These are phyloP conservation scores for Pogoniulus pusillus DNA, from an alignment of 2,797 vertebrate genomes.

Conservation along the genomic window DNA sequence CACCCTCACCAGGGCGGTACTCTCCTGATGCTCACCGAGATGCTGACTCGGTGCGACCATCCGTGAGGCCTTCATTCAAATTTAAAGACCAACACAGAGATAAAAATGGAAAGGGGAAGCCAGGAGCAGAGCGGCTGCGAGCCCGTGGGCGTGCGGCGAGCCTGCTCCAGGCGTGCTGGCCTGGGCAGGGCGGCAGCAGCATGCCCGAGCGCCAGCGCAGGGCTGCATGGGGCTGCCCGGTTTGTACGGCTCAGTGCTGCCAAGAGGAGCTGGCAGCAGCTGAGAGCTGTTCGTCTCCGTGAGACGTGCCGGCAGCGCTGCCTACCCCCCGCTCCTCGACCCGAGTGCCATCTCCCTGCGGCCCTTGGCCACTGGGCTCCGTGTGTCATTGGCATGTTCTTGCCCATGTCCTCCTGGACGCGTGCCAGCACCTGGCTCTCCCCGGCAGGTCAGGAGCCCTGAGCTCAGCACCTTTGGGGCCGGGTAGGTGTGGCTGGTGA, in stretches of 20 bases:
- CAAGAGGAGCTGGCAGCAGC: background rate
- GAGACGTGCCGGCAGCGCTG: accelerated
- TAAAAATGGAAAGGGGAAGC: background rate
- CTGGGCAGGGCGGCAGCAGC: accelerated
- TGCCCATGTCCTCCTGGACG: background rate
- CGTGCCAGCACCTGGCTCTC: background rate
- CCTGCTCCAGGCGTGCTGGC: background rate
- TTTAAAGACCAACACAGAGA: background rate
- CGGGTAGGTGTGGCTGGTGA: slow-evolving; percentile 50
- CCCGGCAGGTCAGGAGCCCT: background rate
- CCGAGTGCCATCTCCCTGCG: accelerated
- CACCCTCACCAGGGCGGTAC: accelerated
- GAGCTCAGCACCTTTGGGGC: slow-evolving; percentile 14
- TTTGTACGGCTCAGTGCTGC: accelerated
- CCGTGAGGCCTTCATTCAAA: slow-evolving; percentile 50
- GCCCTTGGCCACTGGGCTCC: background rate
- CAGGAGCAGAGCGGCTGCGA: background rate
- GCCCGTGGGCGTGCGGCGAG: accelerated
- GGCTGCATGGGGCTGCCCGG: accelerated
- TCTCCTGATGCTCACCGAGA: background rate
- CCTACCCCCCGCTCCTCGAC: background rate
- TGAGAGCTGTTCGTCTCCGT: accelerated
- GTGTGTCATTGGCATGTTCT: background rate
- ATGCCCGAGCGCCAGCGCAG: accelerated
- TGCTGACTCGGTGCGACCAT: background rate